Evolutionary conservation across 2,888 invertebrate species (phyloP).

Genomic region (Acholoe squamosa): DNA sequence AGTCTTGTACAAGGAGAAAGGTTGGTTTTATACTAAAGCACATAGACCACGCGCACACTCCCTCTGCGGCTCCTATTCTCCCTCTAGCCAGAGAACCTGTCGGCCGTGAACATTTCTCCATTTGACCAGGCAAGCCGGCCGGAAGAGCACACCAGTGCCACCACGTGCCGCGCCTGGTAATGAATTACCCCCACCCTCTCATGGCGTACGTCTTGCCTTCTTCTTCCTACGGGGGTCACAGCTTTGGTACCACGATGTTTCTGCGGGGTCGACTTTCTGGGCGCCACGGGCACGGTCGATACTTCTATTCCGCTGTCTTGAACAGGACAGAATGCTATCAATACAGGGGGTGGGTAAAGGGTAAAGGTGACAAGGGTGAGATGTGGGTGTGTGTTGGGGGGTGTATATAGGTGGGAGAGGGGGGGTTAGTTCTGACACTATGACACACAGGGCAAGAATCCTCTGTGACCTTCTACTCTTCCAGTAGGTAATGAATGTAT

Average conservation of each 20-base stretch:
- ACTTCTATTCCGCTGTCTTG: slow-evolving; percentile 55
- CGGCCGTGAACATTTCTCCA: slow-evolving; percentile 45
- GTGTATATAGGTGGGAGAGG: neutral
- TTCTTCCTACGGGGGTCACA: slow-evolving; percentile 20
- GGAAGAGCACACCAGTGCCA: slow-evolving; percentile 31
- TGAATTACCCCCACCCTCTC: slow-evolving; percentile 45
- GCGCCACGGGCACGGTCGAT: slow-evolving; percentile 37
- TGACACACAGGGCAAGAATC: too few relatives aligned
- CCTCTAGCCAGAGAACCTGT: neutral
- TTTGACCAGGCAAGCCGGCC: slow-evolving; percentile 50
- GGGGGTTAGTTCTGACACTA: neutral
- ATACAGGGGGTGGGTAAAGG: neutral
- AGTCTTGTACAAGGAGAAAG: neutral
- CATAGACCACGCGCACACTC: too few relatives aligned
- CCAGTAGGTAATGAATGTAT: too few relatives aligned
- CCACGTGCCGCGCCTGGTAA: slow-evolving; percentile 50
- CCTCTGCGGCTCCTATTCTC: neutral
- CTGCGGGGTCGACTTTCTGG: slow-evolving; percentile 55
- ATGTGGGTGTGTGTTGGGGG: neutral
- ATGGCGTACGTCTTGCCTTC: neutral
- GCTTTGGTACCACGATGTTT: slow-evolving; percentile 12
- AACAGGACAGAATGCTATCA: slow-evolving; percentile 38
- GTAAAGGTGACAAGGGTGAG: neutral
- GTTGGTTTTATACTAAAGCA: neutral
- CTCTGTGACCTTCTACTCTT: too few relatives aligned